phyloP scores from a whole-genome alignment of 2,113 vertebrate genomes.

The Onychostoma macrolepis region DNA sequence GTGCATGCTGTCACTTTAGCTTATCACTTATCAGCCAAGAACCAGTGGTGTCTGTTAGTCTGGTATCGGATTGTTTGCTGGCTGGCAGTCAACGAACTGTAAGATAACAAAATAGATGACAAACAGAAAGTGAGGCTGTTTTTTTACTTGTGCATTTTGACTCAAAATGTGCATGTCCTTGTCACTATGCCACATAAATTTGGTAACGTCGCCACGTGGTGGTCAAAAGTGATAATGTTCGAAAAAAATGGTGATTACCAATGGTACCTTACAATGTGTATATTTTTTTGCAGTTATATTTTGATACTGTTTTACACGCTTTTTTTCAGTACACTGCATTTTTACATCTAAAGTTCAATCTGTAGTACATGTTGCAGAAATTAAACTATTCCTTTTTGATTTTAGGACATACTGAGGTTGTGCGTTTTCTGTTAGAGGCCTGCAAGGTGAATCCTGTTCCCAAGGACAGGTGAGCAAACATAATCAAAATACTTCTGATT shows the following conservation, averaged over 20 bases:
- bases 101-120: neutral
- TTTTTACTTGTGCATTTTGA: neutral
- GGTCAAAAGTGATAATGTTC: neutral
- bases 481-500: neutral
- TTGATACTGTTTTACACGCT: neutral
- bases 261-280: neutral
- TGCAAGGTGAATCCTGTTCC: slow-evolving; percentile 96
- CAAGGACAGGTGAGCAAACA: slow-evolving; percentile 84
- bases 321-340: neutral
- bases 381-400: slow-evolving; percentile 20
- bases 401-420: slow-evolving; percentile 93
- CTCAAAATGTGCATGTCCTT: neutral
- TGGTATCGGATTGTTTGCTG: neutral
- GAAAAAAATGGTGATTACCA: neutral
- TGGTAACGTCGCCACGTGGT: neutral
- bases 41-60: neutral
- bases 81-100: neutral
- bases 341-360: neutral
- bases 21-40: neutral
- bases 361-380: neutral
- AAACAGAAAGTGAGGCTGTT: neutral
- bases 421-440: slow-evolving; percentile 92
- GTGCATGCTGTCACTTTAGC: neutral
- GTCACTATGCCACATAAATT: neutral
- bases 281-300: neutral